A percentile compares a stretch with the other conserved stretches of the same genome.
phyloP scores from a whole-genome alignment of 2,888 invertebrate species.

The Ichneumoninae sp. region DNA sequence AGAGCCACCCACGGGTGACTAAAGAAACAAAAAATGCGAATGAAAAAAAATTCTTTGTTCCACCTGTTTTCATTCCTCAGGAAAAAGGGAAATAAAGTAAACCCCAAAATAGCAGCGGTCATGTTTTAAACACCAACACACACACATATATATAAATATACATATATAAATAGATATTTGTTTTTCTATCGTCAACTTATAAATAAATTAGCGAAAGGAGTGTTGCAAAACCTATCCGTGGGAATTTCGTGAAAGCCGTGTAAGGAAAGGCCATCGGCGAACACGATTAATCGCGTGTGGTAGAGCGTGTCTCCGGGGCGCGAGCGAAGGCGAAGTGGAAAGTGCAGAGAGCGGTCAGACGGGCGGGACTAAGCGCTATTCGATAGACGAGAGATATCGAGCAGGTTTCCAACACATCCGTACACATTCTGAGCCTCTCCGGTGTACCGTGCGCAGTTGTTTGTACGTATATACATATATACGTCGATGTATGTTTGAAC shows the following conservation, averaged over 20 bases:
- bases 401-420: constrained; percentile 14
- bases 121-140: not conserved
- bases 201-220: not conserved
- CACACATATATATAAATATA: too few relatives aligned
- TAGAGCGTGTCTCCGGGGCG: constrained; percentile 2
- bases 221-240: not conserved
- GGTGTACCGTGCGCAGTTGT: not conserved
- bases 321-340: constrained; percentile 24
- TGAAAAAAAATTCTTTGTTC: not conserved
- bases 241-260: not conserved
- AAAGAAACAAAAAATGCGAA: not conserved
- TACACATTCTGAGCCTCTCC: not conserved
- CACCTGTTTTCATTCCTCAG: not conserved
- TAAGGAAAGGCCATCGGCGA: not conserved
- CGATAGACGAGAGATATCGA: constrained; percentile 22
- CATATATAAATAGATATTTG: not conserved
- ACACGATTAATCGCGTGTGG: constrained; percentile 8
- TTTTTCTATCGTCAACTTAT: not conserved
- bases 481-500: not conserved
- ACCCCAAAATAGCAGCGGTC: not conserved
- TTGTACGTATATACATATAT: not conserved
- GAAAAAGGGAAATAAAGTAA: not conserved
- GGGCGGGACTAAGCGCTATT: constrained; percentile 13
- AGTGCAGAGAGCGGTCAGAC: constrained; percentile 26
- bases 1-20: not conserved